Percentiles rank a stretch among this genome's conserved stretches.
Evolutionary conservation across 2,888 invertebrate genomes (phyloP).

Genomic region (Vanessa cardui): DNA sequence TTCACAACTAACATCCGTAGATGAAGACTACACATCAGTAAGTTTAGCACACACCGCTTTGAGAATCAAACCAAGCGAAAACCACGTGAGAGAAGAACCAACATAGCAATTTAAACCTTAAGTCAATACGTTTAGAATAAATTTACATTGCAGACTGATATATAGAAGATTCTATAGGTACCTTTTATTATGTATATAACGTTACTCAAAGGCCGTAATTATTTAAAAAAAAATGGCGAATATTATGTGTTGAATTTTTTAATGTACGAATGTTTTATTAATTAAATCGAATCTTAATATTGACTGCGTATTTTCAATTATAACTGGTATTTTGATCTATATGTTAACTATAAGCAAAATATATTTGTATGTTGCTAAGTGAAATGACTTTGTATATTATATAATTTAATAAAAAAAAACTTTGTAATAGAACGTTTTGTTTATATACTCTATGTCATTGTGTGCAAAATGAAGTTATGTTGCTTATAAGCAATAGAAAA

Average conservation of each 20-base stretch:
- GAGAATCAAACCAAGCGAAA: slow-evolving; percentile 50
- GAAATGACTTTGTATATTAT: neutral
- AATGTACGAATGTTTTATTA: neutral
- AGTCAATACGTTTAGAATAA: slow-evolving; percentile 65
- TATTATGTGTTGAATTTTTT: neutral
- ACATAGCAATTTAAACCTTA: slow-evolving; percentile 67
- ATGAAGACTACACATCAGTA: slow-evolving; percentile 63
- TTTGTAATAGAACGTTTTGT: too few species aligned
- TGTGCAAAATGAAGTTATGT: neutral
- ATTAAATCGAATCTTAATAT: slow-evolving; percentile 9
- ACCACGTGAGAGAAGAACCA: slow-evolving; percentile 63
- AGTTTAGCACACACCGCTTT: slow-evolving; percentile 63
- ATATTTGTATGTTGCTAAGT: neutral
- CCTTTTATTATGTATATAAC: slow-evolving; percentile 32
- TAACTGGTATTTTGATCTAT: neutral
- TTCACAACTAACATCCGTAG: slow-evolving; percentile 72
- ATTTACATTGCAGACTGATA: slow-evolving; percentile 79
- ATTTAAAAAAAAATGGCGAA: slow-evolving; percentile 21
- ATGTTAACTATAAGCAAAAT: neutral
- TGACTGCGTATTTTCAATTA: neutral
- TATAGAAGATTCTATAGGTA: slow-evolving; percentile 65
- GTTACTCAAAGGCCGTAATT: slow-evolving; percentile 35
- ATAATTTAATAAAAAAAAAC: too few species aligned
- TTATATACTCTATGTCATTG: too few species aligned
- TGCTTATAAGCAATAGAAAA: neutral